Evolutionary conservation across 2,113 vertebrate genomes (phyloP).

Genomic region (Myotis lucifugus): DNA sequence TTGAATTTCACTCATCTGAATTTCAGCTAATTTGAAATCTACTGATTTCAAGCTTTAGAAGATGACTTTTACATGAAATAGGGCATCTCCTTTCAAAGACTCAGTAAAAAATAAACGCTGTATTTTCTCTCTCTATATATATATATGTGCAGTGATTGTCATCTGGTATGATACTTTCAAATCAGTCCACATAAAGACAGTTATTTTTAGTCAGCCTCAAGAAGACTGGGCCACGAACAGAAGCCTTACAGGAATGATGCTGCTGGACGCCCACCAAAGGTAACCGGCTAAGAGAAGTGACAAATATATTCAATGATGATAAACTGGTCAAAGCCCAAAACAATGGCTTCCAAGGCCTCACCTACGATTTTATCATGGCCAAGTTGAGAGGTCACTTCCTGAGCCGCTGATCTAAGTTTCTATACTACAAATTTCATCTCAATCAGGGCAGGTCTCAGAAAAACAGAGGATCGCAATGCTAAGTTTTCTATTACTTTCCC

Average conservation of each 20-base stretch:
- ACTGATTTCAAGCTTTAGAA: not conserved
- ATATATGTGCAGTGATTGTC: not conserved
- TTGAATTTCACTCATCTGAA: conserved; percentile 1
- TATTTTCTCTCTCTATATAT: not conserved
- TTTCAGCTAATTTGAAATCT: not conserved
- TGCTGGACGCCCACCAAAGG: not conserved
- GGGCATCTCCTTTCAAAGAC: not conserved
- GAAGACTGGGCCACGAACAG: not conserved
- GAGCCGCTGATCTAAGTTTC: conserved; percentile 4
- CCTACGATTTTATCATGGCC: not conserved
- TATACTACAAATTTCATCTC: not conserved
- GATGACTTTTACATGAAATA: not conserved
- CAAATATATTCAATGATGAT: not conserved
- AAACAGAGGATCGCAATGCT: not conserved
- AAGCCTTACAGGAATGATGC: not conserved
- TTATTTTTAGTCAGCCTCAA: not conserved
- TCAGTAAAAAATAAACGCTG: not conserved
- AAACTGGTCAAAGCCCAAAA: conserved; percentile 21
- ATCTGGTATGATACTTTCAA: not conserved
- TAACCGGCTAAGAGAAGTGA: not conserved
- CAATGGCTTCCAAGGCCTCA: conserved; percentile 58
- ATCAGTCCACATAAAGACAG: not conserved
- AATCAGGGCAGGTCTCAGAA: not conserved
- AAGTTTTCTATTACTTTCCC: not conserved
- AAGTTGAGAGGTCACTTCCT: conserved; percentile 25